Evolutionary conservation across 2,797 vertebrate species (phyloP), one percentile per base, ranked within the genome.

Genomic region (Erithacus rubecula): DNA sequence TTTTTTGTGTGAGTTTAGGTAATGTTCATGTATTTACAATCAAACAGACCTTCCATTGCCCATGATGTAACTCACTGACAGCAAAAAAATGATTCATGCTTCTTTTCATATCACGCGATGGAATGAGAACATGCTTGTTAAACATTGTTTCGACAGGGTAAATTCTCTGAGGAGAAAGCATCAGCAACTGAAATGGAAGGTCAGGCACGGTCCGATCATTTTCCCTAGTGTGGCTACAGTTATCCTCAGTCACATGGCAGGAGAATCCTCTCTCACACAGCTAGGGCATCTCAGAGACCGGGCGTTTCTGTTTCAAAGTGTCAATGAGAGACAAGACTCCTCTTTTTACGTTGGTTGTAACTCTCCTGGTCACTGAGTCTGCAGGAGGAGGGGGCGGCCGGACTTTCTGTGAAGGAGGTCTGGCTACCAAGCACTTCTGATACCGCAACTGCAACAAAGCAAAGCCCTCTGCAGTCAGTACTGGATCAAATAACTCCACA

Each of bases 231-330:
- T 46, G 44, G 97, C 95, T 86, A n/a, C 80, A 89, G 79, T 68
- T 68, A 39, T 88, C 94, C 95, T 92, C 96, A 82, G 96, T 76
- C 60, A 18, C 23, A 23, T 0, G 59, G 24, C 3, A 27, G 71
- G 52, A 83, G 81, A 41, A 62, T 55, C 93, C 78, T 39, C n/a
- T 59, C 49, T n/a, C 1, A 60, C 11, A 96, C 96, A 96, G 98
- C 97, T 99, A 99, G 6, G 99, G 99, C 72, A 98, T 98, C 96
- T 99, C 99, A 0, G 98, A 96, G 70, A 99, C 98, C 0, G 99
- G 99, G 87, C 99, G 99, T 97, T 99, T 99, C 98, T 99, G 98
- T 99, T 99, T 99, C 98, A 99, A 98, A 99, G 99, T 99, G 99
- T 99, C 99, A 99, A 99, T 99, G 97, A 99, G 98, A 90, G 99